Evolutionary conservation across 2,113 vertebrate species (phyloP), one percentile per base, ranked within the genome.

Genomic region (Rallus limicola): DNA sequence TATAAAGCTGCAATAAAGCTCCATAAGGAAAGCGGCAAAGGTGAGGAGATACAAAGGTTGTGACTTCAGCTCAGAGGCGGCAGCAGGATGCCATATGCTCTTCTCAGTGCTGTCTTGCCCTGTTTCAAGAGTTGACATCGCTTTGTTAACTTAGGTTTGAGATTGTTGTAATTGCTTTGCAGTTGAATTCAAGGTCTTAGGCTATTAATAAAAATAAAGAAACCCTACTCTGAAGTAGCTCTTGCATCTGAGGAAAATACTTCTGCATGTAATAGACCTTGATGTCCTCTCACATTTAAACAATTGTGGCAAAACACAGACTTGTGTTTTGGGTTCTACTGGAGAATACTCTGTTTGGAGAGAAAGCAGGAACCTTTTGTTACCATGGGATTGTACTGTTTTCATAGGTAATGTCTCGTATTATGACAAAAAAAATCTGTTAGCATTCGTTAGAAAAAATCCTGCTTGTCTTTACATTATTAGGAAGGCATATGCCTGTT

Each of bases 401-500:
- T 84, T 59, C 42, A 20, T 52, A 79, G 52, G 25, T 86, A 77
- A 72, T 36, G 40, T 69, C 71, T 94, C 67, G 48, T 85, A 85
- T 88, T 83, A 56, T 82, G 81, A 89, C 50, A 91, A 96, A 91
- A 59, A 80, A 80, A 69, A 26, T 38, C 20, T 56, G 19, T 59
- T 71, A 21, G 19, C 67, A 58, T 83, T 92, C 78, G 29, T 89
- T 88, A 69, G 78, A 83, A 91, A 91, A 95, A 82, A 25, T 72
- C 46, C 55, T 87, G 23, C 46, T 88, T 78, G 34, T 87, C 63
- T 69, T 92, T 86, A 44, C 26, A 5, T 90, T 72, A 50, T 63
- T 83, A 19, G 62, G 46, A 83, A 86, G 59, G 28, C 56, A 69
- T 59, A 62, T 36, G 28, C 60, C 33, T 92, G 48, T 69, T 82